Conservation (phyloP, 2,888 invertebrate species). For the Agrenia bidenticulata region DNA sequence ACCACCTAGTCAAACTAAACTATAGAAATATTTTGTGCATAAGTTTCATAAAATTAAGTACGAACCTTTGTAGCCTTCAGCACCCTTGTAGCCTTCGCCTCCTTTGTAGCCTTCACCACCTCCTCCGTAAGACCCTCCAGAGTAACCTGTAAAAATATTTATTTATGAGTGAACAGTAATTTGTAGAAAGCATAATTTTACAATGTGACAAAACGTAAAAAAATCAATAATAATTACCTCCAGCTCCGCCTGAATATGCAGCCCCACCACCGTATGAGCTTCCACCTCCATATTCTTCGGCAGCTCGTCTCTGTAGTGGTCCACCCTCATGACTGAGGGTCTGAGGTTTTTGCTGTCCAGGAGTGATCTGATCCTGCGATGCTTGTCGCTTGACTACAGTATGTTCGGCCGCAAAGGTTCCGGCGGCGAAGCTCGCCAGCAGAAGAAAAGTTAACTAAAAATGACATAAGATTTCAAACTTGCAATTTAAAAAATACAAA, state of each 20-base stretch:
- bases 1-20: too few relatives aligned
- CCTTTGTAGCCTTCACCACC: neutral
- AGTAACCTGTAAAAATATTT: too few relatives aligned
- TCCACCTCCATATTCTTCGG: conserved; percentile 20
- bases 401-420: neutral
- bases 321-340: too few relatives aligned
- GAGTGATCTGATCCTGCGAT: neutral
- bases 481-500: neutral
- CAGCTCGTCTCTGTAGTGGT: conserved; percentile 8
- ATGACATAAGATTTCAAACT: neutral
- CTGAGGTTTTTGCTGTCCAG: too few relatives aligned
- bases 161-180: too few relatives aligned
- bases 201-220: too few relatives aligned
- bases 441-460: neutral
- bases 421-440: neutral
- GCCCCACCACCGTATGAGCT: neutral
- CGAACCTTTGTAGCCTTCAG: too few relatives aligned
- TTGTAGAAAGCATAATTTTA: too few relatives aligned
- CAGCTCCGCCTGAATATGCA: neutral
- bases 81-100: neutral
- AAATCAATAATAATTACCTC: too few relatives aligned
- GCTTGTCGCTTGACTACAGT: neutral
- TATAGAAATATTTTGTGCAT: too few relatives aligned
- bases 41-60: too few relatives aligned
- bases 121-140: too few relatives aligned